A percentile compares a stretch with the other conserved stretches of the same genome.
Evolutionary conservation across 2,888 invertebrate species (phyloP).

Genomic region (Gryllus longicercus): DNA sequence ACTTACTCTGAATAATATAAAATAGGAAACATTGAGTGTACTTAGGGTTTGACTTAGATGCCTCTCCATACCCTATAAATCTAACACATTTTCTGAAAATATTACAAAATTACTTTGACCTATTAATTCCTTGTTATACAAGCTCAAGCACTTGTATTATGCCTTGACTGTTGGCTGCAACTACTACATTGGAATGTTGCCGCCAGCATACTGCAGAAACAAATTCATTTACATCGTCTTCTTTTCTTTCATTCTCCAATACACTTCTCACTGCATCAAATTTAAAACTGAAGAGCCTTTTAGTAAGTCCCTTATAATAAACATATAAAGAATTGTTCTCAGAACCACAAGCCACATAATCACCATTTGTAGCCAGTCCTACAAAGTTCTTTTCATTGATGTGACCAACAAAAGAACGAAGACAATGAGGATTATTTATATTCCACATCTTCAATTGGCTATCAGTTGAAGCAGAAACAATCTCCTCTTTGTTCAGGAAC

Average conservation of each 20-base stretch:
- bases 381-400: slow-evolving; percentile 95
- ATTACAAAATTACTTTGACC: too few species aligned
- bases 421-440: slow-evolving; percentile 68
- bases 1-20: background rate
- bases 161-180: slow-evolving; percentile 92
- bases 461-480: slow-evolving; percentile 90
- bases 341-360: slow-evolving; percentile 91
- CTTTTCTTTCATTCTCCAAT: slow-evolving; percentile 69
- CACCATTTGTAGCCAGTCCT: slow-evolving; percentile 85
- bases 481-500: slow-evolving; percentile 77
- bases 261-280: slow-evolving; percentile 80
- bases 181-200: slow-evolving; percentile 75
- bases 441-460: slow-evolving; percentile 89
- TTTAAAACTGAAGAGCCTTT: slow-evolving; percentile 80
- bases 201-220: slow-evolving; percentile 95
- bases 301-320: slow-evolving; percentile 85
- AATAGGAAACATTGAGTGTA: background rate
- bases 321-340: slow-evolving; percentile 91
- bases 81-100: background rate
- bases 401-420: slow-evolving; percentile 85
- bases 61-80: background rate
- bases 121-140: slow-evolving; percentile 49
- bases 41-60: background rate
- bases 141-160: slow-evolving; percentile 84
- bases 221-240: slow-evolving; percentile 86